Evolutionary conservation across 2,888 invertebrate species (phyloP).

Genomic region (Blastobasis lacticolella): DNA sequence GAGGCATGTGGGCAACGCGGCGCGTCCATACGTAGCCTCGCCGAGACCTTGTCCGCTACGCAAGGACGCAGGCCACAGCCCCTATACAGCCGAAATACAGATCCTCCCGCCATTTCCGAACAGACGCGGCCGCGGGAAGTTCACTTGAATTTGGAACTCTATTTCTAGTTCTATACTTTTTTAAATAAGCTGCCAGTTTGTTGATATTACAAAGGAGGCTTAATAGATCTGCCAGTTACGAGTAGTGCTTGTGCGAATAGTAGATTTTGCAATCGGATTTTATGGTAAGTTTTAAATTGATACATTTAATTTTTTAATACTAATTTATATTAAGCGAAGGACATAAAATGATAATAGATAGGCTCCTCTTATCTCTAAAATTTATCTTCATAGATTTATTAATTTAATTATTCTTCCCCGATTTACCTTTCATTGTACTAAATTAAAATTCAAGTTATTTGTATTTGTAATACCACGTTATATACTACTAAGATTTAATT

Average conservation of each 20-base stretch:
- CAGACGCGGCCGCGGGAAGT: constrained; percentile 52
- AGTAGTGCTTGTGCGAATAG: not conserved
- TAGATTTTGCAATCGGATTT: constrained; percentile 1
- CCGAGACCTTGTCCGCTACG: constrained; percentile 62
- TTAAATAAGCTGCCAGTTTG: constrained; percentile 1
- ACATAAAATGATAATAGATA: too few relatives aligned
- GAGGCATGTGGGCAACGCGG: constrained; percentile 53
- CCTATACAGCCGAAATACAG: constrained; percentile 36
- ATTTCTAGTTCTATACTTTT: constrained; percentile 15
- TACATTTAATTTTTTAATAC: not conserved
- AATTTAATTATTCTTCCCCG: too few relatives aligned
- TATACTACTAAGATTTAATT: not conserved
- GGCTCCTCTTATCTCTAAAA: too few relatives aligned
- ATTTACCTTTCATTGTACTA: too few relatives aligned
- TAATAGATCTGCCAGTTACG: not conserved
- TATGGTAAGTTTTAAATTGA: constrained; percentile 6
- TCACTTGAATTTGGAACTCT: constrained; percentile 27
- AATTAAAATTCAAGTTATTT: too few relatives aligned
- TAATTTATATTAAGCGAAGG: not conserved
- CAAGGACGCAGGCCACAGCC: constrained; percentile 71
- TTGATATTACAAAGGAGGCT: not conserved
- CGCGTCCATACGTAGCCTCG: constrained; percentile 54
- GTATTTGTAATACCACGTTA: not conserved
- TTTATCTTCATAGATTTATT: too few relatives aligned
- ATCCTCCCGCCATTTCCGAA: constrained; percentile 54